phyloP scores from a whole-genome alignment of 2,888 invertebrate genomes.

The Syrphus vitripennis region DNA sequence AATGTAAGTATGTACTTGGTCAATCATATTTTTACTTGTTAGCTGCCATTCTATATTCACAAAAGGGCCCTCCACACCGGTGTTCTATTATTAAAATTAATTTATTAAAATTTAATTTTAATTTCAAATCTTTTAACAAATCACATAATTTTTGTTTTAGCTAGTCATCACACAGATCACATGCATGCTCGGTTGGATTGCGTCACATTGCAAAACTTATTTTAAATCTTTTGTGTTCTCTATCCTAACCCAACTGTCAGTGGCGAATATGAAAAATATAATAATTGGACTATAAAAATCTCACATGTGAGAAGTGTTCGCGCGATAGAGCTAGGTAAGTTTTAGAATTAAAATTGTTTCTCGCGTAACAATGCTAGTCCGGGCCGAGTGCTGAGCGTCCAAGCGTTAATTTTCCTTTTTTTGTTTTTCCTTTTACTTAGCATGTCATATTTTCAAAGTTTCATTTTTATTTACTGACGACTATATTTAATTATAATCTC shows the following conservation, averaged over 20 bases:
- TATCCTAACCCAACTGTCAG: not conserved
- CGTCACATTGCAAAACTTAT: constrained; percentile 51
- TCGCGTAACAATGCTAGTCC: not conserved
- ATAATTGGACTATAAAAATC: constrained; percentile 21
- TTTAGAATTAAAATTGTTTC: not conserved
- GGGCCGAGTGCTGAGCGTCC: not conserved
- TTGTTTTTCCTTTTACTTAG: not conserved
- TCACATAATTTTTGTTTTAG: constrained; percentile 1
- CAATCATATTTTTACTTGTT: not conserved
- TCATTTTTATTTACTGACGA: not conserved
- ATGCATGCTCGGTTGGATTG: constrained; percentile 35
- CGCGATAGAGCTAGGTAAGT: not conserved
- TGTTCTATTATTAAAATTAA: not conserved
- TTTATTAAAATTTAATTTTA: not conserved
- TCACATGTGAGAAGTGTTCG: not conserved
- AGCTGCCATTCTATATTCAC: not conserved
- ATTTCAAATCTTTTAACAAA: constrained; percentile 3
- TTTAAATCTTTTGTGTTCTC: constrained; percentile 20
- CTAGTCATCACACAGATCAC: constrained; percentile 37
- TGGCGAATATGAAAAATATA: not conserved
- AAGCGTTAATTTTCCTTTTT: not conserved
- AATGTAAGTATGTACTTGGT: not conserved
- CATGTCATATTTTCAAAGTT: not conserved
- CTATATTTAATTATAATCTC: not conserved
- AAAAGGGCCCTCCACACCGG: not conserved